Percentiles rank a stretch among this genome's conserved stretches.
phyloP scores from a whole-genome alignment of 2,888 invertebrate genomes.

The Eilema caniola region DNA sequence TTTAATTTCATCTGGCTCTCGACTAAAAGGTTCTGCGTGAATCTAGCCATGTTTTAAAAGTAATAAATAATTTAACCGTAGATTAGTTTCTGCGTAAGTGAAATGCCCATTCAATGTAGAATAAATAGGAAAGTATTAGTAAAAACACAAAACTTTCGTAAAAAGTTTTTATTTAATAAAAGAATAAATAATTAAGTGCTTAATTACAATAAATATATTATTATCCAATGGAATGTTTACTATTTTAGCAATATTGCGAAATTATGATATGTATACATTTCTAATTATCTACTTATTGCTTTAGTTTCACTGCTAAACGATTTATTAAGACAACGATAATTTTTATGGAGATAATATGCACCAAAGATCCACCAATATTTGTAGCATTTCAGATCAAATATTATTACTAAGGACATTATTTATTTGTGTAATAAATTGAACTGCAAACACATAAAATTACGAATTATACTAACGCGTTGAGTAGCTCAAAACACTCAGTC shows the following conservation, averaged over 20 bases:
- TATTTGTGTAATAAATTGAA: background rate
- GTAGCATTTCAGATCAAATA: background rate
- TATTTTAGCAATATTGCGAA: slow-evolving; percentile 43
- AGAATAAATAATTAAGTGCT: slow-evolving; percentile 67
- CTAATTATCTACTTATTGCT: slow-evolving; percentile 39
- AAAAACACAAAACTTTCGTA: slow-evolving; percentile 14
- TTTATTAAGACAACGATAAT: background rate
- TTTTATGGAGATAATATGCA: background rate
- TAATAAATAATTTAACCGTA: too few relatives aligned
- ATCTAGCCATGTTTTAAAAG: too few relatives aligned
- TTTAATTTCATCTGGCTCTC: background rate
- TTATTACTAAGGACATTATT: background rate
- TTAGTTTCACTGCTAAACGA: slow-evolving; percentile 15
- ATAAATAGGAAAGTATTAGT: background rate
- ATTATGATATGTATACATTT: slow-evolving; percentile 47
- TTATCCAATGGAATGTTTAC: slow-evolving; percentile 64
- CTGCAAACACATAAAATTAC: background rate
- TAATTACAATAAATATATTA: slow-evolving; percentile 60
- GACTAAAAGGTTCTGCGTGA: too few relatives aligned
- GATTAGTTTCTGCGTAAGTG: too few relatives aligned
- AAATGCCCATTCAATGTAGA: background rate
- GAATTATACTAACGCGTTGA: background rate
- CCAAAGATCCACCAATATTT: background rate
- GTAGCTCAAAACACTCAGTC: background rate
- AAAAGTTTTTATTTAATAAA: slow-evolving; percentile 58